phyloP scores from a whole-genome alignment of 2,113 vertebrate species.

The Hystrix brachyura region DNA sequence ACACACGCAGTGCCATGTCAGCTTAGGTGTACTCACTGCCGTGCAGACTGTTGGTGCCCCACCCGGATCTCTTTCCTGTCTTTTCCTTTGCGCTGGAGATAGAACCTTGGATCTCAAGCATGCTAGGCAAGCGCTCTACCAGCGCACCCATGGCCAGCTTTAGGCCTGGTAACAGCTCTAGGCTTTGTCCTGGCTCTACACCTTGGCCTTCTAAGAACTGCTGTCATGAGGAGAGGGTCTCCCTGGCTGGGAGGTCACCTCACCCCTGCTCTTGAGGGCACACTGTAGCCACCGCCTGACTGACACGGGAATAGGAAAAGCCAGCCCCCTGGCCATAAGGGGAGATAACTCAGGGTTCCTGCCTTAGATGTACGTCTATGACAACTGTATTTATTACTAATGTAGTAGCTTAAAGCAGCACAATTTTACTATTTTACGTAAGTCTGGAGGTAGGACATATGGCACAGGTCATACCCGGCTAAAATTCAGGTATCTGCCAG shows the following conservation, averaged over 20 bases:
- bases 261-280: not conserved
- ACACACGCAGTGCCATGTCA: not conserved
- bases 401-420: not conserved
- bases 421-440: conserved; percentile 11
- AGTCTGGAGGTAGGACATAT: not conserved
- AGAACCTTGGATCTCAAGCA: not conserved
- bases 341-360: not conserved
- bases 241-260: not conserved
- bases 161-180: not conserved
- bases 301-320: not conserved
- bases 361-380: not conserved
- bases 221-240: not conserved
- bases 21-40: not conserved
- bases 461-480: not conserved
- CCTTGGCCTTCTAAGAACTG: not conserved
- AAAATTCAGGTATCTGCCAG: not conserved
- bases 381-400: conserved; percentile 42
- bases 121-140: not conserved
- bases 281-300: not conserved
- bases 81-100: not conserved
- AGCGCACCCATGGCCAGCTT: not conserved
- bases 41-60: not conserved
- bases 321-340: not conserved
- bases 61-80: not conserved
- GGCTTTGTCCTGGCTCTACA: too few species aligned